Conservation (phyloP, 2,888 invertebrate species). For the Neoascia interrupta region DNA sequence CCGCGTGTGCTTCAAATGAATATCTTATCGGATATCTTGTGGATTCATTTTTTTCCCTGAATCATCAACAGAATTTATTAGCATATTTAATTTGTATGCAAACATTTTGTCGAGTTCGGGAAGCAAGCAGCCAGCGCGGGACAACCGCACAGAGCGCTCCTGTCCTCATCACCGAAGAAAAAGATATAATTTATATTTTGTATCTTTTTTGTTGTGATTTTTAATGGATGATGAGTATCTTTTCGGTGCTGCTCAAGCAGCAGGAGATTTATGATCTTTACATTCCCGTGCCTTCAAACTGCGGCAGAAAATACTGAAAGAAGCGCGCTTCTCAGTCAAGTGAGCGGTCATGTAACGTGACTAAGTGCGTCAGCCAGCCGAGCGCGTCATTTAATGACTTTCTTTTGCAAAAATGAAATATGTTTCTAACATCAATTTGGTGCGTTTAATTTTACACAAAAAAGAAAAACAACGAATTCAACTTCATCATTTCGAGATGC, state of each 20-base stretch:
- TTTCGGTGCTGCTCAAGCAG: conserved; percentile 20
- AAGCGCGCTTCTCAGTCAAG: conserved; percentile 2
- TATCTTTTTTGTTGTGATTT: conserved; percentile 13
- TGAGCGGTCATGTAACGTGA: conserved; percentile 13
- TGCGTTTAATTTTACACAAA: conserved; percentile 9
- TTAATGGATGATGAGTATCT: conserved; percentile 30
- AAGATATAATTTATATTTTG: conserved; percentile 2
- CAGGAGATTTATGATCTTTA: conserved; percentile 44
- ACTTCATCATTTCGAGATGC: conserved; percentile 7
- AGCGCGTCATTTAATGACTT: conserved; percentile 27
- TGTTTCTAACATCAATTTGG: neutral
- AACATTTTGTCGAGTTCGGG: conserved; percentile 37
- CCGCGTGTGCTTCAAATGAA: conserved; percentile 43
- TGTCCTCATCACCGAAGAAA: neutral
- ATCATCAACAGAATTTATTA: conserved; percentile 62
- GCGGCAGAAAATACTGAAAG: too few species aligned
- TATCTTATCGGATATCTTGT: conserved; percentile 46
- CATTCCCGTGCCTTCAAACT: too few species aligned
- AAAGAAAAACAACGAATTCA: neutral
- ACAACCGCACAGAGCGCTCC: neutral
- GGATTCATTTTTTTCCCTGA: conserved; percentile 44
- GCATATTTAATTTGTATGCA: conserved; percentile 64
- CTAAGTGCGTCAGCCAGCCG: conserved; percentile 27
- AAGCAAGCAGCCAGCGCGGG: neutral
- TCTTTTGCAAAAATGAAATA: neutral